Percentiles rank a stretch among this genome's conserved stretches.
These are phyloP conservation scores for Castor canadensis DNA, from an alignment of 2,113 vertebrate genomes.

Conservation along the genomic window DNA sequence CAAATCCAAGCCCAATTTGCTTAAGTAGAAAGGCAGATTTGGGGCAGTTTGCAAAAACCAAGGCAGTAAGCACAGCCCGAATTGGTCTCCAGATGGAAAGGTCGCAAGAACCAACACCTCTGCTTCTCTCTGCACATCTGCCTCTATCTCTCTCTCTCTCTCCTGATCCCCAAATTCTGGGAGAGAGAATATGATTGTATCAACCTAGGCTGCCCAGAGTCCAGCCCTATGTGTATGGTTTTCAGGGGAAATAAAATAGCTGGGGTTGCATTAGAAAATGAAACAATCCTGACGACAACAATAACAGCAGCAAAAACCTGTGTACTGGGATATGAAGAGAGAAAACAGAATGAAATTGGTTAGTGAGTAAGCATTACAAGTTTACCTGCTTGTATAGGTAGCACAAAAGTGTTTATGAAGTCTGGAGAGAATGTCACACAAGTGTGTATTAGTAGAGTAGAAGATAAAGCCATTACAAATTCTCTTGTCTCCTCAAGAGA, in stretches of 20 bases:
- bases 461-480: neutral
- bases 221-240: neutral
- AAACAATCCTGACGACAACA: neutral
- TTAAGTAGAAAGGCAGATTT: constrained; percentile 30
- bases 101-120: neutral
- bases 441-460: neutral
- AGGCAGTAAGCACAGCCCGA: neutral
- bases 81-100: neutral
- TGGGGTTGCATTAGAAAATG: neutral
- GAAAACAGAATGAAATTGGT: neutral
- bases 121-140: neutral
- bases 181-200: neutral
- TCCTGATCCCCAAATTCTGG: neutral
- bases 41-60: neutral
- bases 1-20: constrained; percentile 21
- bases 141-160: neutral
- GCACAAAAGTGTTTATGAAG: neutral
- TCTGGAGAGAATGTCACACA: neutral
- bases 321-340: neutral
- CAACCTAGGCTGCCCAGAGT: neutral
- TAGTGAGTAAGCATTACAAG: neutral
- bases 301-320: neutral
- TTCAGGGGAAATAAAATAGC: neutral
- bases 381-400: no score
- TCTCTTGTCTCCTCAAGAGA: neutral